Evolutionary conservation across 2,113 vertebrate genomes (phyloP).

Genomic region (Onychorhynchus coronatus): DNA sequence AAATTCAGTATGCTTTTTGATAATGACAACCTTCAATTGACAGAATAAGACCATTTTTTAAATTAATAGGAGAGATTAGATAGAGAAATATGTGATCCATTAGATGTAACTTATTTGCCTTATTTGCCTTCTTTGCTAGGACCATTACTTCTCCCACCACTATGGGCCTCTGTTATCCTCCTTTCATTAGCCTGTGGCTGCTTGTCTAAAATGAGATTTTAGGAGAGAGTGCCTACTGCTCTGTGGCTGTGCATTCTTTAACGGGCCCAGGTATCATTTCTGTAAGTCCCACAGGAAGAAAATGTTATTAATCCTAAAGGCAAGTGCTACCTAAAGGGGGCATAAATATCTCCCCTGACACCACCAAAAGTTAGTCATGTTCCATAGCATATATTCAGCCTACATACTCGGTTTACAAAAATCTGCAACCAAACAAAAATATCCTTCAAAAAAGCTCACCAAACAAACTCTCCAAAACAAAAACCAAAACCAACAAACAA

Average conservation of each 20-base stretch:
- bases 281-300: neutral
- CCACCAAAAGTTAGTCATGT: neutral
- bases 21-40: neutral
- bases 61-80: neutral
- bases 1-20: neutral
- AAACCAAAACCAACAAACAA: neutral
- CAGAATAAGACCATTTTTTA: neutral
- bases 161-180: neutral
- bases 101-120: neutral
- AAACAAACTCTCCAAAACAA: neutral
- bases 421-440: neutral
- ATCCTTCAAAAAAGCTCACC: rapidly evolving
- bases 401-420: neutral
- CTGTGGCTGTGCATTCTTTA: neutral
- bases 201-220: neutral
- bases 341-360: neutral
- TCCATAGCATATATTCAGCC: neutral
- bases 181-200: neutral
- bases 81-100: neutral
- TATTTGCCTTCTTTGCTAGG: neutral
- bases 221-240: neutral
- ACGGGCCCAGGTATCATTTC: neutral
- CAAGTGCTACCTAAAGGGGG: neutral
- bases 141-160: neutral
- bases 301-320: neutral